Base-by-base conservation (phyloP, 2,797 vertebrate genomes). In the Argyrosomus regius region DNA sequence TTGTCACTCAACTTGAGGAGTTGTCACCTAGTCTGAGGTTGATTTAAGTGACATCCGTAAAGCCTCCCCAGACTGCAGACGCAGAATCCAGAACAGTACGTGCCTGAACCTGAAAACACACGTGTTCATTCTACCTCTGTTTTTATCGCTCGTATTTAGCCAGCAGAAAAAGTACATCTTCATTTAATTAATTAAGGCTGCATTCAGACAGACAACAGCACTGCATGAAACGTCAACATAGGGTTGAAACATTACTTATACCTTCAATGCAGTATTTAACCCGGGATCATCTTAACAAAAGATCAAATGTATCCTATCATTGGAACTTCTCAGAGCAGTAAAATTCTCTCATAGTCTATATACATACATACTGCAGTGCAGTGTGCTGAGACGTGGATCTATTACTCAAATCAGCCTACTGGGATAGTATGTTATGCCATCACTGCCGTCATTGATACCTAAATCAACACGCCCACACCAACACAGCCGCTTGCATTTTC, bases 1-100 rank as follows among this genome's bases (percentile, higher is more conserved):
- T 6, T 45, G 46, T 67, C 70, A 58, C 50, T 64, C 59, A 59
- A 11, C 11, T 35, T 49, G 24, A 57, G 22, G 49, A 50, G 71
- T 61, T 58, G 72, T 67, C 54, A 66, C 31, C 16, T 16, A 24
- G 43, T 26, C 28, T 17, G 53, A 26, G 43, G 26, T n/a, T 35
- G 60, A 72, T 58, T 39, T n/a, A 31, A 39, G 60, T 10, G 13
- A 6, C 24, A 6, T 45, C n/a, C 0, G 9, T 18, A 31, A 53
- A 59, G 7, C 6, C 24, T 43, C 22, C 28, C 9, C 52, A 20
- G 20, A n/a, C 41, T 46, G 43, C 56, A 43, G 62, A 17, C 24
- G 22, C 18, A 8, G n/a, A 31, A 31, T 24, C 9, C 24, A 56
- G 58, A 39, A 53, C 63, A 53, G 12, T 48, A 58, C 0, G 10